Percentiles rank a stretch among this genome's conserved stretches.
Evolutionary conservation across 2,888 invertebrate species (phyloP).

Genomic region (Halocaridina rubra): DNA sequence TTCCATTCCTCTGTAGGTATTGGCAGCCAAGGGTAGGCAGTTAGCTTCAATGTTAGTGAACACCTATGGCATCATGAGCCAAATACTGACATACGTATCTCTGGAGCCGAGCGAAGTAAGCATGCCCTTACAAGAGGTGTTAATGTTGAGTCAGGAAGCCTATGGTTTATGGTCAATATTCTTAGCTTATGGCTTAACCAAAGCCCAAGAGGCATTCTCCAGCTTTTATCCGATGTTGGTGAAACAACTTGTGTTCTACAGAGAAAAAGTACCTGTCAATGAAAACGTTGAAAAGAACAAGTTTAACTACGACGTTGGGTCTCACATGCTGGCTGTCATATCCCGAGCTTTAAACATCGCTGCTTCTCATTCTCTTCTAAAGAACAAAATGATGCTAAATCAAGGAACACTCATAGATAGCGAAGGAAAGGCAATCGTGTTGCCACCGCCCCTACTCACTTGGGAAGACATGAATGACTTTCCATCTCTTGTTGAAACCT

Average conservation of each 20-base stretch:
- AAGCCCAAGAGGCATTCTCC: constrained; percentile 69
- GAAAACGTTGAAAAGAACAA: constrained; percentile 68
- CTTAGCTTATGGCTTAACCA: constrained; percentile 72
- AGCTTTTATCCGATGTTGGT: constrained; percentile 73
- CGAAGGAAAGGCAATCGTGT: constrained; percentile 42
- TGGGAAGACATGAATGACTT: constrained; percentile 44
- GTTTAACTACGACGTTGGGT: constrained; percentile 74
- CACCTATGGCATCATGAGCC: constrained; percentile 42
- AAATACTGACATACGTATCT: constrained; percentile 34
- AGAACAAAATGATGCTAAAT: constrained; percentile 37
- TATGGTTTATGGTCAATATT: constrained; percentile 74
- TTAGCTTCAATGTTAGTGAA: constrained; percentile 40
- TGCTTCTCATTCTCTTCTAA: constrained; percentile 48
- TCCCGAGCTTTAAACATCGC: constrained; percentile 65
- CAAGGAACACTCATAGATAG: constrained; percentile 65
- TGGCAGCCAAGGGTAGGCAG: constrained; percentile 50
- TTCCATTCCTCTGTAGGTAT: constrained; percentile 30
- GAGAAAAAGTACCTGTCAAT: constrained; percentile 73
- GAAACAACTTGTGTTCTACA: constrained; percentile 74
- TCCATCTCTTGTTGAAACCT: constrained; percentile 35
- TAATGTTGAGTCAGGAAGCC: constrained; percentile 68
- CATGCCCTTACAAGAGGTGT: constrained; percentile 67
- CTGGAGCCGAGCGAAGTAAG: constrained; percentile 68
- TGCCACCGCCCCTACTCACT: constrained; percentile 42
- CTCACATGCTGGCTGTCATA: constrained; percentile 70